Conservation (phyloP, 1,140 invertebrate genomes). For the Papilio xuthus region DNA sequence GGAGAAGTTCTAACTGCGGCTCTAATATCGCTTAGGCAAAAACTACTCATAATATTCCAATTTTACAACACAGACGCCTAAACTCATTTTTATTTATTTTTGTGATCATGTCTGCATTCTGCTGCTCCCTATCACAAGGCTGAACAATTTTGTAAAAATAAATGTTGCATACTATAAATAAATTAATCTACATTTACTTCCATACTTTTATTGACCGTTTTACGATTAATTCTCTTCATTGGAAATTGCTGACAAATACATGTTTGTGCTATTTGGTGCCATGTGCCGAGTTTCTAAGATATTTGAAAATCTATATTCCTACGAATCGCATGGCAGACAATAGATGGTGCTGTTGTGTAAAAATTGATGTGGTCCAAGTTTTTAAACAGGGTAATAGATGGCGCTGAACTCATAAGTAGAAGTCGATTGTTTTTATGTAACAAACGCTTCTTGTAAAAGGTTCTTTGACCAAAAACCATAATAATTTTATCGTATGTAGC, state of each 20-base stretch:
- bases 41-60: constrained; percentile 67
- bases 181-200: constrained; percentile 64
- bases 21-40: constrained; percentile 55
- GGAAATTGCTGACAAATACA: too few species aligned
- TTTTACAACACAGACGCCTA: constrained; percentile 57
- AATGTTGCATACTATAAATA: constrained; percentile 77
- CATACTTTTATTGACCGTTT: constrained; percentile 40
- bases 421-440: background rate
- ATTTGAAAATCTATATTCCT: too few species aligned
- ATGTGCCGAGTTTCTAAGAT: too few species aligned
- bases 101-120: constrained; percentile 70
- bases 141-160: constrained; percentile 76
- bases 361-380: background rate
- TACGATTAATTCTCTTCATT: too few species aligned
- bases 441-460: too few species aligned
- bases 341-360: background rate
- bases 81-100: constrained; percentile 77
- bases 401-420: background rate
- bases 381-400: background rate
- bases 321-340: background rate
- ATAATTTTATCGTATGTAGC: too few species aligned
- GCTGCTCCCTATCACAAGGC: constrained; percentile 74
- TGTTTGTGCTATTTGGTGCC: too few species aligned
- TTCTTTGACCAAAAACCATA: too few species aligned
- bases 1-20: constrained; percentile 91